Base-by-base conservation (phyloP, 2,113 vertebrate genomes). In the Boleophthalmus pectinirostris region DNA sequence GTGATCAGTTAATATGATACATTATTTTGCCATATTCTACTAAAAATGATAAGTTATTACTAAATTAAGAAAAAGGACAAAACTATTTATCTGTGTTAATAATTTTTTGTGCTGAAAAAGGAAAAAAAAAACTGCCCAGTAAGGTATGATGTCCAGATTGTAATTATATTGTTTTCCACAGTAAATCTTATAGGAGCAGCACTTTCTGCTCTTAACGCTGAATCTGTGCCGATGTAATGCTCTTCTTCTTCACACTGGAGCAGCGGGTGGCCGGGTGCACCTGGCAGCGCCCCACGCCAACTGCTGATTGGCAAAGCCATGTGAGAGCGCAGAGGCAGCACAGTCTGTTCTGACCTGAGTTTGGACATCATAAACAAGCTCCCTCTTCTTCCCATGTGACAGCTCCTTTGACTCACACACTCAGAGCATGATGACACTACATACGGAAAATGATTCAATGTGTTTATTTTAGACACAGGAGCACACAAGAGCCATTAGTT, bases 271-370 rank as follows among this genome's bases (percentile, higher is more conserved):
- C 75, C 74, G 60, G 38, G 75, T 82, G 82, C 81, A 83, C 85
- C 81, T 85, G 78, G 81, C 82, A 81, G 53, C 5, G 43, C 70
- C 11, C 70, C 65, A 70, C 33, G 65, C 72, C 69, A 66, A 54
- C 49, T 46, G 75, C 73, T 82, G 79, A 87, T 82, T 75, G 82
- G 85, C 69, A 74, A 20, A 64, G 13, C 54, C 46, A 58, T n/a
- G 24, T 54, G 80, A 75, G 81, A 72, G 72, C 24, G 25, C 73
- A 68, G 80, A 74, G 70, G 71, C 57, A 66, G 89, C 82, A 91
- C 87, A 86, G 74, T 76, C 74, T 83, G 86, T 92, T 77, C 89
- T 82, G 82, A 89, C 79, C 73, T 51, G 76, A 47, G 13, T 74
- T 75, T 83, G 79, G 72, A 68, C 66, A 57, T 84, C 49, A 74